Conservation (phyloP, 2,797 vertebrate genomes). For the Sebastes cheni region DNA sequence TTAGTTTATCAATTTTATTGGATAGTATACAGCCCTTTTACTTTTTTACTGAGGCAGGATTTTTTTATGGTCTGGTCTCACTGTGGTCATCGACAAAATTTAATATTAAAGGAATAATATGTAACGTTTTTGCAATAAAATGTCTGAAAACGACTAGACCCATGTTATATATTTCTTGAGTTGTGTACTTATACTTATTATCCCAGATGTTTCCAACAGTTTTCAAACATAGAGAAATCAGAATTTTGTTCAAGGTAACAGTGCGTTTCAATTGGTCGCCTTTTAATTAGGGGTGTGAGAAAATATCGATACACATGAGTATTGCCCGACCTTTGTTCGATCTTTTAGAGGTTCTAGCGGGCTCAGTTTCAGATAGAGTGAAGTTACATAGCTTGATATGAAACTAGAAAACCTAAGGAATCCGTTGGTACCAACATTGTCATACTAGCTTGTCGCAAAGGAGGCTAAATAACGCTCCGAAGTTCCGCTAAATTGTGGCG, state of each 20-base stretch:
- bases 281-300: accelerated
- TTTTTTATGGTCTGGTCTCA: not conserved
- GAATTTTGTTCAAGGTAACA: too few species aligned
- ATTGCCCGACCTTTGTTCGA: too few species aligned
- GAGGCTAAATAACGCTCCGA: too few species aligned
- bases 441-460: too few species aligned
- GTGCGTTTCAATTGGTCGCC: not conserved
- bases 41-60: not conserved
- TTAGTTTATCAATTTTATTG: not conserved
- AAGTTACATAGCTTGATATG: too few species aligned
- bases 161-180: accelerated
- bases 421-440: too few species aligned
- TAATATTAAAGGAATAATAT: not conserved
- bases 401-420: too few species aligned
- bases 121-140: not conserved
- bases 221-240: too few species aligned
- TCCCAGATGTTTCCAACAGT: not conserved
- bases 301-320: too few species aligned
- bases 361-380: not conserved
- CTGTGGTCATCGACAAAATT: not conserved
- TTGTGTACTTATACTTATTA: not conserved
- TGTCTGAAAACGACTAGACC: not conserved
- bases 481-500: accelerated
- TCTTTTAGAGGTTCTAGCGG: not conserved
- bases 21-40: not conserved